Conservation (phyloP, 2,113 vertebrate genomes). For the Larimichthys crocea region DNA sequence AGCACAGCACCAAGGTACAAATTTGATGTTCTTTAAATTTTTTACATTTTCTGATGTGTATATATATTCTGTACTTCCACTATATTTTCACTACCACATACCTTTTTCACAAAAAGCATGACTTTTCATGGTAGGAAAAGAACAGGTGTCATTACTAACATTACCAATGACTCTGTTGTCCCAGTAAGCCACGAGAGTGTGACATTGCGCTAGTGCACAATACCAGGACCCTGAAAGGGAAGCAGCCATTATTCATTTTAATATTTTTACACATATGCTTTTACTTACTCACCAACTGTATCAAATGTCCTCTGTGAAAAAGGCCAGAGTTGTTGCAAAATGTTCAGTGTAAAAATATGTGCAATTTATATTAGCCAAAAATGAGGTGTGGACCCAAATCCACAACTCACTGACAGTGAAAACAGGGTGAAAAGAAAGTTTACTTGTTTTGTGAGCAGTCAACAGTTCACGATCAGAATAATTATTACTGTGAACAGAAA, state of each 20-base stretch:
- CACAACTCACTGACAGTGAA: neutral
- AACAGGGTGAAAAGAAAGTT: neutral
- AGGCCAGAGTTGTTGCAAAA: neutral
- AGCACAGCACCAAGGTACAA: neutral
- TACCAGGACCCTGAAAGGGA: neutral
- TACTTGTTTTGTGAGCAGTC: neutral
- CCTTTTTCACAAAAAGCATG: neutral
- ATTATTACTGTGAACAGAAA: conserved; percentile 4
- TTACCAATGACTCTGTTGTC: neutral
- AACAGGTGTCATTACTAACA: neutral
- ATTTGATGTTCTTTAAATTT: too few relatives aligned
- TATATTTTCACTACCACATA: neutral
- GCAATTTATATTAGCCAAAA: neutral
- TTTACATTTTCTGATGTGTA: too few relatives aligned
- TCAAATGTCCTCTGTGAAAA: too few relatives aligned
- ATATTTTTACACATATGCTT: neutral
- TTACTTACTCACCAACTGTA: too few relatives aligned
- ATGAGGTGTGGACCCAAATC: neutral
- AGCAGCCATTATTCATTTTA: conserved; percentile 6
- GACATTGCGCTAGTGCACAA: neutral
- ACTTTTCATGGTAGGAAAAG: neutral
- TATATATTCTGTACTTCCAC: too few relatives aligned
- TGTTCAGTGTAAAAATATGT: neutral
- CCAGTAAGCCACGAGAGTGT: neutral
- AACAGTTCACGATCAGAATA: conserved; percentile 1